Evolutionary conservation across 2,113 vertebrate species (phyloP), one percentile per base, ranked within the genome.

Genomic region (Syngnathus floridae): DNA sequence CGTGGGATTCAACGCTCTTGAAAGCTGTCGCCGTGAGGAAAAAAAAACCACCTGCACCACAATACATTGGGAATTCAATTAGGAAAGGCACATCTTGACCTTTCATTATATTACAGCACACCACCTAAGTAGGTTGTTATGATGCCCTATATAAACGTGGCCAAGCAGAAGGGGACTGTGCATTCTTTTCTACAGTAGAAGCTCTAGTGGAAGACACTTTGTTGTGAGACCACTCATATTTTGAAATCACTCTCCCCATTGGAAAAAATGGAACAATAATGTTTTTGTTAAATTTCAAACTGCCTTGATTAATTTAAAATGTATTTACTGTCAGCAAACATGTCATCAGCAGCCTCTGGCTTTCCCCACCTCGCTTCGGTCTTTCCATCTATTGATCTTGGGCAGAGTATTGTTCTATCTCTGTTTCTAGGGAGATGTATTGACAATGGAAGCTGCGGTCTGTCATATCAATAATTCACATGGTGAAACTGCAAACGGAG

Each of bases 401-500:
- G 60, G 65, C 37, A 1, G 41, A 48, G 19, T 38, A 69, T 70
- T 16, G 45, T 67, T 73, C 64, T 9, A 59, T 59, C 65, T 59
- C 36, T 1, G 43, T 82, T 67, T 76, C 77, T 40, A 4, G 70
- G 73, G 76, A 76, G 70, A 55, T 69, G 64, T 77, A 84, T 87
- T 81, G 83, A 83, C 77, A 77, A 84, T 84, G 78, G 66, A 51
- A 62, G 72, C 72, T 62, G 71, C 51, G 58, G 72, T 69, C 55
- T 79, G 65, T 74, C 73, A 58, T 83, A 86, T 89, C 83, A 86
- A 89, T 89, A 81, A 85, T 89, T 87, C 69, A 88, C 73, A 70
- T 55, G 31, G 59, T 38, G 57, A 71, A 65, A 62, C 51, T 13
- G 65, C 54, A 41, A 80, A 54, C 38, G 48, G 49, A 72, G 38